Evolutionary conservation across 2,113 vertebrate genomes (phyloP).

Genomic region (Tympanuchus pallidicinctus): DNA sequence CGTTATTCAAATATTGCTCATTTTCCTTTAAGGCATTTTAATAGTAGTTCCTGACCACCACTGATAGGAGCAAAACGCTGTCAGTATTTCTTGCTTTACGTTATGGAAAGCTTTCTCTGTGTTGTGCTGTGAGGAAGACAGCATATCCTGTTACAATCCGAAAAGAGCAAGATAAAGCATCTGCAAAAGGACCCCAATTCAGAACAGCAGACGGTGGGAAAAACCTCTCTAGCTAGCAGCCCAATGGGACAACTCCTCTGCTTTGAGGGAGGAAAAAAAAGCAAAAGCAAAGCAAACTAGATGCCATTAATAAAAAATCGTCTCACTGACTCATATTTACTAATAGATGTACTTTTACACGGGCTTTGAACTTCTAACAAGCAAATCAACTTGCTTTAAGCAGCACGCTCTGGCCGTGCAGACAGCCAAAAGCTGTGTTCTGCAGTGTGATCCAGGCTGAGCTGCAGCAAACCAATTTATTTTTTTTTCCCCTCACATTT

Average conservation of each 20-base stretch:
- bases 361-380: conserved; percentile 45
- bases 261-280: not conserved
- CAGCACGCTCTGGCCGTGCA: not conserved
- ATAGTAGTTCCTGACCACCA: not conserved
- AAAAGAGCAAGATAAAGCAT: conserved; percentile 51
- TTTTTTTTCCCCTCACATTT: conserved; percentile 19
- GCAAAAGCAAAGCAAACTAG: conserved; percentile 15
- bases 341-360: conserved; percentile 49
- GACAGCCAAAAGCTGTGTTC: conserved; percentile 49
- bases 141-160: not conserved
- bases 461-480: conserved; percentile 20
- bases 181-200: conserved; percentile 33
- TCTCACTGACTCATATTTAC: conserved; percentile 46
- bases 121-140: not conserved
- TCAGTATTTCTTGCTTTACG: conserved; percentile 18
- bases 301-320: conserved; percentile 59
- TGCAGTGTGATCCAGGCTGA: conserved; percentile 24
- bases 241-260: not conserved
- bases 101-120: conserved; percentile 53
- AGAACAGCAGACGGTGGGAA: conserved; percentile 8
- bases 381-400: conserved; percentile 51
- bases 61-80: not conserved
- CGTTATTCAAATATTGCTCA: conserved; percentile 29
- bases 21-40: conserved; percentile 28
- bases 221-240: not conserved